Evolutionary conservation across 2,888 invertebrate genomes (phyloP).

Genomic region (Limnephilus lunatus): DNA sequence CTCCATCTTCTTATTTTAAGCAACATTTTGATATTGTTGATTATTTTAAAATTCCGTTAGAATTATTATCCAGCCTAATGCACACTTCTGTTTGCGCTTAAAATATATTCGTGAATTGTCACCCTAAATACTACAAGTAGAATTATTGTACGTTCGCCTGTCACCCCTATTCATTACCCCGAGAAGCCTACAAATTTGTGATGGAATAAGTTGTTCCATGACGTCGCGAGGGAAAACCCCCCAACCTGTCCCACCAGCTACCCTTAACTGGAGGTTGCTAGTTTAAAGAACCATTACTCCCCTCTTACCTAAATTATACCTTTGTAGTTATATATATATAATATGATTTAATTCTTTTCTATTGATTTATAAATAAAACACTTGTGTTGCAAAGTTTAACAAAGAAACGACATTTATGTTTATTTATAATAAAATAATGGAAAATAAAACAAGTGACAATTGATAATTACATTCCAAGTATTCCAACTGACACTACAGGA

Average conservation of each 20-base stretch:
- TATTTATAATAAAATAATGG: too few species aligned
- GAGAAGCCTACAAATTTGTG: conserved; percentile 14
- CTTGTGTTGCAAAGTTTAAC: too few species aligned
- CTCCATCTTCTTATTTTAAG: too few species aligned
- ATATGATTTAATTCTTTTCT: too few species aligned
- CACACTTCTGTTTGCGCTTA: not conserved
- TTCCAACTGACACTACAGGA: too few species aligned
- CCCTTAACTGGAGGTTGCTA: not conserved
- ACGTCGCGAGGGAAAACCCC: not conserved
- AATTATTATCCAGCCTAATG: not conserved
- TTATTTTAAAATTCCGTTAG: too few species aligned
- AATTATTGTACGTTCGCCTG: conserved; percentile 21
- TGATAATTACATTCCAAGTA: too few species aligned
- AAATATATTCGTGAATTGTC: conserved; percentile 2
- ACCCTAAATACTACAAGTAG: not conserved
- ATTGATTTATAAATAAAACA: too few species aligned
- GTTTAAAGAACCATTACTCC: not conserved
- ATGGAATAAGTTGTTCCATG: not conserved
- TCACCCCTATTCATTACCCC: conserved; percentile 12
- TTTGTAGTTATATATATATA: too few species aligned
- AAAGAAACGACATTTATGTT: too few species aligned
- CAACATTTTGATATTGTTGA: too few species aligned
- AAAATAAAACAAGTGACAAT: too few species aligned
- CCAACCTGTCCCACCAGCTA: not conserved
- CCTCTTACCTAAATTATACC: not conserved